These are phyloP conservation scores for Apodemia mormo DNA, from an alignment of 2,888 invertebrate genomes.

Conservation along the genomic window DNA sequence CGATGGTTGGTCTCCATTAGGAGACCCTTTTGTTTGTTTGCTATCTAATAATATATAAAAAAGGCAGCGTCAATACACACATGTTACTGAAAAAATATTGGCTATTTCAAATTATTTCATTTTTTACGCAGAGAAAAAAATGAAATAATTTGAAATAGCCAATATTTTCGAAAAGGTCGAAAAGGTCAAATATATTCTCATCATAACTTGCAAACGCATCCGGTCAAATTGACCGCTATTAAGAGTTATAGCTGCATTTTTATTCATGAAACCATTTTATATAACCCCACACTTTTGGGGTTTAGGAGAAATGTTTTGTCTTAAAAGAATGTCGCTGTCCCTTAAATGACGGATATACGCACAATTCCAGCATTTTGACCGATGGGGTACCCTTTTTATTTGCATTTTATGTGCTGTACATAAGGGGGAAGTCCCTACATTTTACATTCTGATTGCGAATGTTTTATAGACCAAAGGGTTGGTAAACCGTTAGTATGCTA, in stretches of 20 bases:
- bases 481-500: background rate
- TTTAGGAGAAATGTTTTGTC: conserved; percentile 36
- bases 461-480: conserved; percentile 18
- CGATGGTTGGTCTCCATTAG: too few relatives aligned
- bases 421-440: conserved; percentile 13
- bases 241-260: conserved; percentile 73
- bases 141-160: background rate
- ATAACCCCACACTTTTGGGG: conserved; percentile 50
- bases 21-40: too few relatives aligned
- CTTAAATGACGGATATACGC: conserved; percentile 21
- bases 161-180: background rate
- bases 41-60: too few relatives aligned
- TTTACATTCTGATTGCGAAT: background rate
- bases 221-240: conserved; percentile 65
- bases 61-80: too few relatives aligned
- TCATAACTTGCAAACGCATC: conserved; percentile 61
- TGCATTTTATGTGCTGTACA: conserved; percentile 18
- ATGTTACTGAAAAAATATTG: background rate
- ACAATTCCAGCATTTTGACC: conserved; percentile 14
- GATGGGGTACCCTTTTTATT: conserved; percentile 16
- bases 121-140: background rate
- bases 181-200: conserved; percentile 25
- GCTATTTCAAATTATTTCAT: background rate
- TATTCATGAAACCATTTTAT: conserved; percentile 75
- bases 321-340: conserved; percentile 39